These are phyloP conservation scores for Laterallus jamaicensis DNA, from an alignment of 2,113 vertebrate species.

Conservation along the genomic window DNA sequence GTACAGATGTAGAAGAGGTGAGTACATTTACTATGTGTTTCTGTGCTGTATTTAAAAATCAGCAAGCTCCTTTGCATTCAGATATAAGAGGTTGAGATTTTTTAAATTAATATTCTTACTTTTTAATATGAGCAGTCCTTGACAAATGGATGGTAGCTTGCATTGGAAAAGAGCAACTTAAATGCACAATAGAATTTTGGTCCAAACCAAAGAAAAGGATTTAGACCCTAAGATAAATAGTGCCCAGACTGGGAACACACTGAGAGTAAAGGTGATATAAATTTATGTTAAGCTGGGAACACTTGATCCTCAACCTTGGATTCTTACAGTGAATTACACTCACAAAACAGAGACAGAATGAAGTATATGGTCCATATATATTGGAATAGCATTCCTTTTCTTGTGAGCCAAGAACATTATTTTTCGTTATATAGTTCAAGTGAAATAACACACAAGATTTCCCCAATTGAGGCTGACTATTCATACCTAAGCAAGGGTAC, in stretches of 20 bases:
- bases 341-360: neutral
- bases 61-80: neutral
- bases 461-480: neutral
- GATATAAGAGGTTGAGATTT: neutral
- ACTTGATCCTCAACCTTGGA: slow-evolving; percentile 19
- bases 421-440: neutral
- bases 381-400: neutral
- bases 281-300: slow-evolving; percentile 13
- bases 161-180: neutral
- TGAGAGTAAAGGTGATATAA: neutral
- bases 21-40: neutral
- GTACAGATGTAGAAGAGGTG: neutral
- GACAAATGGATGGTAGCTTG: neutral
- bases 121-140: neutral
- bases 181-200: neutral
- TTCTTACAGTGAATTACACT: neutral
- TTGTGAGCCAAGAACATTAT: slow-evolving; percentile 35
- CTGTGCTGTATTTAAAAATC: neutral
- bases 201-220: neutral
- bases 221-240: neutral
- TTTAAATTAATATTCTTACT: neutral
- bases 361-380: neutral
- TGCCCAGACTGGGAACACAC: neutral
- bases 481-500: neutral
- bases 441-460: neutral